Conservation (phyloP, 2,113 vertebrate genomes). For the Madoqua kirkii region DNA sequence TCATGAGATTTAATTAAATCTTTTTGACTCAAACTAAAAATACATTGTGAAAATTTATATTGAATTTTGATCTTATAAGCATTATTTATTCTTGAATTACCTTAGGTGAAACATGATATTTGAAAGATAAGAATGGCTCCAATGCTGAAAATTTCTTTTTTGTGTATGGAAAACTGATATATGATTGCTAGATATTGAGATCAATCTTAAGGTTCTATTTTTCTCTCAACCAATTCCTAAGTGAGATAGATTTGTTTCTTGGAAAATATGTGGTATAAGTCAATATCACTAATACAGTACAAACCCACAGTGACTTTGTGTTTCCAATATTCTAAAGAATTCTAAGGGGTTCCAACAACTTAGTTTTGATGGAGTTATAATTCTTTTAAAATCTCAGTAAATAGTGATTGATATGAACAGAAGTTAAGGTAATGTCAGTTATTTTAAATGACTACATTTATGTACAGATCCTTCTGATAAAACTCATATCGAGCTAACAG, state of each 20-base stretch:
- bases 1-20: neutral
- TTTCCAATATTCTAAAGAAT: neutral
- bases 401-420: neutral
- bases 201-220: constrained; percentile 2
- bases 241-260: constrained; percentile 15
- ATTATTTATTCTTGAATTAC: constrained; percentile 36
- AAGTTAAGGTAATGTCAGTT: neutral
- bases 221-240: neutral
- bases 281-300: neutral
- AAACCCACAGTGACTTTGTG: neutral
- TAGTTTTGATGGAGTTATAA: neutral
- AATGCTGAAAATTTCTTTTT: constrained; percentile 17
- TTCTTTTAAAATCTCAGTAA: neutral
- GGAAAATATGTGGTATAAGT: neutral
- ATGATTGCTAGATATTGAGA: neutral
- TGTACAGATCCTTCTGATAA: neutral
- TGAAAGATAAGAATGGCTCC: constrained; percentile 66
- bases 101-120: constrained; percentile 24
- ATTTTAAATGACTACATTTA: neutral
- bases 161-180: neutral
- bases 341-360: neutral
- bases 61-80: constrained; percentile 64
- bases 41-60: constrained; percentile 50
- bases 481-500: neutral
- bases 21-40: neutral